Base-by-base conservation (phyloP, 92 coral and sea anemone species). In the Diadumene lineata region DNA sequence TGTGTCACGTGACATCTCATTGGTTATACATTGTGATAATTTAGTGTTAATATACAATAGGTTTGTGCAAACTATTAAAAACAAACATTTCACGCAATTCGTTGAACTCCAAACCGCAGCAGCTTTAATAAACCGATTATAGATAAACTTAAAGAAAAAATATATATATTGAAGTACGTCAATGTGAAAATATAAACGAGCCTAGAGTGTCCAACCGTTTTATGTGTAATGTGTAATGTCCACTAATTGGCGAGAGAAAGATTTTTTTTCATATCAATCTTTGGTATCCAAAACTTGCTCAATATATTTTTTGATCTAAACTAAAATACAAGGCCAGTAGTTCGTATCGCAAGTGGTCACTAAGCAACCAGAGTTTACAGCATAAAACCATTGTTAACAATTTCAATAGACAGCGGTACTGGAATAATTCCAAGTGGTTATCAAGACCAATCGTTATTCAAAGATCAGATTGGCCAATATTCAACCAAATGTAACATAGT, bases 311-410 rank as follows among this genome's bases (percentile, higher is more conserved):
- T n/a, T n/a, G n/a, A n/a, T n/a, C n/a, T n/a, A n/a, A n/a, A n/a
- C n/a, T n/a, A n/a, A n/a, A n/a, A n/a, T 44, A 44, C 17, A 44
- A 8, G 17, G 17, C 22, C 22, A 58, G 31, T 22, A 58, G 23
- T 22, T 6, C 64, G 26, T 58, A 17, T 9, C 7, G 17, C 1
- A 22, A 3, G 6, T 61, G 56, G 69, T 77, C 58, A 22, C 85
- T 56, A 33, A 69, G 86, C 72, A 82, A 77, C 66, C 74, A 55
- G 18, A 11, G 18, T 26, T 68, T 51, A 32, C 66, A 38, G 64
- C 50, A 26, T 27, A 63, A 50, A 43, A 60, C 57, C 43, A 25
- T 44, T 56, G 64, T 81, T 57, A 22, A 55, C 9, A 68, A 24
- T 26, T 50, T 8, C 71, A 56, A 72, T 30, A 46, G 63, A 55